These are phyloP conservation scores for Lagenorhynchus albirostris DNA, from an alignment of 2,113 vertebrate genomes.

Conservation along the genomic window DNA sequence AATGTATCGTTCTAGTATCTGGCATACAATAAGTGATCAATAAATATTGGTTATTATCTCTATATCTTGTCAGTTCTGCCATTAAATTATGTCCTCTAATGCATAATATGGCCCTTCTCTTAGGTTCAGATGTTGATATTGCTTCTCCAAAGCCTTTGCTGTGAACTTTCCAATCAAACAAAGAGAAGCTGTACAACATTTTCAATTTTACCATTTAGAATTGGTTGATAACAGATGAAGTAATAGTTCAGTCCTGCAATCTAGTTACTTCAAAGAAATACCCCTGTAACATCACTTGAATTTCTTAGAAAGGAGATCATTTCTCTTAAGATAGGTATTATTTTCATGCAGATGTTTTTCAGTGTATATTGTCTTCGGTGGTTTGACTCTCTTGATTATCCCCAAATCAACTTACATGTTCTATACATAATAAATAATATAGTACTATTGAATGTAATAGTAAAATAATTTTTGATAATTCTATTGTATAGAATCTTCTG, in stretches of 20 bases:
- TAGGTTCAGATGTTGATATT: neutral
- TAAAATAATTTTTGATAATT: neutral
- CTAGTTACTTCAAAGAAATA: neutral
- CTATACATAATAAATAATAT: neutral
- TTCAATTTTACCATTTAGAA: neutral
- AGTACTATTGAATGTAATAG: neutral
- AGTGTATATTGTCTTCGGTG: neutral
- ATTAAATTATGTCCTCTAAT: neutral
- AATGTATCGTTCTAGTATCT: neutral
- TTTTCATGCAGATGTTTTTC: neutral
- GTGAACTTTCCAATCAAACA: neutral
- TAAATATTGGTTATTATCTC: neutral
- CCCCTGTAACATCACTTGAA: neutral
- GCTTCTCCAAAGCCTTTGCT: neutral
- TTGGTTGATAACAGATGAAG: neutral
- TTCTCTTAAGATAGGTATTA: constrained; percentile 2
- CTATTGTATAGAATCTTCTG: neutral
- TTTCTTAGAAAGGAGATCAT: neutral
- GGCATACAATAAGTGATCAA: neutral
- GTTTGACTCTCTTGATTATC: neutral
- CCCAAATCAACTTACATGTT: neutral
- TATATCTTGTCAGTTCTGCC: neutral
- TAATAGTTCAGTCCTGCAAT: neutral
- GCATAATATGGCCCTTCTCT: neutral
- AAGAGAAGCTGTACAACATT: neutral